Base-by-base conservation (phyloP, 1,140 invertebrate species). In the Pogonomyrmex barbatus region DNA sequence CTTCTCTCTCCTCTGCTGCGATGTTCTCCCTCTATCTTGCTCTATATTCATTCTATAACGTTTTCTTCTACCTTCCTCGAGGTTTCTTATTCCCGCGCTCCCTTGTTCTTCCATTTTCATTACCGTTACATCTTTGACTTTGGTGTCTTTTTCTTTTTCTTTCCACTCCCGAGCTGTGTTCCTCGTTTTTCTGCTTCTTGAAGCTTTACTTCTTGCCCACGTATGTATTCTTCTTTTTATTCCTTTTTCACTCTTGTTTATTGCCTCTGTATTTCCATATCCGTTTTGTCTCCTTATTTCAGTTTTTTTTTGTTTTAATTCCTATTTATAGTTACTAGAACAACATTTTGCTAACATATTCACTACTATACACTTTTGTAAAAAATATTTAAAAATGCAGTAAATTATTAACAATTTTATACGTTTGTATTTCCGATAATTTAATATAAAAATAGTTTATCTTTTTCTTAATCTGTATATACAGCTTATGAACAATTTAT, bases 21-120 rank as follows among this genome's bases (percentile, higher is more conserved):
- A 63, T 17, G 30, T 33, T 36, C 30, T 56, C 24, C 24, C 24
- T 56, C 39, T 70, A 60, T 82, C n/a, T 17, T 17, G 52, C 14
- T 30, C 6, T 12, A 36, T 68, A 17, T 10, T 52, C n/a, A 50
- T 36, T 39, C 24, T 81, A 4, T 6, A 39, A 24, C 24, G 14
- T 36, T 79, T 79, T 68, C 39, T 60, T 73, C 30, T 47, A 47
- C 39, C 10, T 36, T 1, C 33, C 10, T 9, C 33, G 17, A 60
- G 6, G 17, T 82, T 24, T 62, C 30, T 73, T 42, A 36, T 17
- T 62, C 30, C n/a, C 24, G 39, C n/a, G 3, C 39, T 56, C 4
- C 56, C 42, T 42, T 67, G 12, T 50, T 36, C 14, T 56, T 79
- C 4, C 50, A 14, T 63, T 67, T 85, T 79, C 39, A 85, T 67